These are phyloP conservation scores for Miltochrista miniata DNA, from an alignment of 2,888 invertebrate genomes.

Conservation along the genomic window DNA sequence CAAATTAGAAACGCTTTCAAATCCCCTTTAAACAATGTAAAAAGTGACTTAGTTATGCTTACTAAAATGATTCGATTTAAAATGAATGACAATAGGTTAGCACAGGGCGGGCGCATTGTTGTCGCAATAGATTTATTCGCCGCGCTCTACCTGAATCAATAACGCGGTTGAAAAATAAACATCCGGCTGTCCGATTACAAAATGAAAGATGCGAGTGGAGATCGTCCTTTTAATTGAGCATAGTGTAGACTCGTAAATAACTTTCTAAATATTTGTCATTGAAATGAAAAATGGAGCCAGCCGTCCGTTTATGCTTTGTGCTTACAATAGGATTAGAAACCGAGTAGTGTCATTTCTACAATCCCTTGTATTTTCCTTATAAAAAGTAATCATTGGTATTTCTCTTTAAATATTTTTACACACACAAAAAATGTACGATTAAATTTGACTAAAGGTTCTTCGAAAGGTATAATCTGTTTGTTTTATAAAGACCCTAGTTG, in stretches of 20 bases:
- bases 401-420: neutral
- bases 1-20: constrained; percentile 61
- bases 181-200: constrained; percentile 70
- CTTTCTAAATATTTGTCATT: constrained; percentile 82
- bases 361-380: constrained; percentile 39
- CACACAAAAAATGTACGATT: neutral
- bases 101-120: constrained; percentile 56
- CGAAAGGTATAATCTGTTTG: neutral
- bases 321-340: constrained; percentile 78
- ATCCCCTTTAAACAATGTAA: constrained; percentile 47
- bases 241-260: constrained; percentile 71
- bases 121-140: constrained; percentile 73
- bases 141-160: constrained; percentile 74
- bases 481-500: constrained; percentile 6
- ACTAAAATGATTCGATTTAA: constrained; percentile 61
- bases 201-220: constrained; percentile 54
- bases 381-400: neutral
- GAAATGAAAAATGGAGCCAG: constrained; percentile 76
- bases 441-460: no score
- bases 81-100: constrained; percentile 60
- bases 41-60: constrained; percentile 42
- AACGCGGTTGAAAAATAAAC: constrained; percentile 74
- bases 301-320: constrained; percentile 65
- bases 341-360: constrained; percentile 66
- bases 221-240: constrained; percentile 71